Percentiles rank a stretch among this genome's conserved stretches.
These are phyloP conservation scores for Volucella inanis DNA, from an alignment of 2,888 invertebrate genomes.

Conservation along the genomic window DNA sequence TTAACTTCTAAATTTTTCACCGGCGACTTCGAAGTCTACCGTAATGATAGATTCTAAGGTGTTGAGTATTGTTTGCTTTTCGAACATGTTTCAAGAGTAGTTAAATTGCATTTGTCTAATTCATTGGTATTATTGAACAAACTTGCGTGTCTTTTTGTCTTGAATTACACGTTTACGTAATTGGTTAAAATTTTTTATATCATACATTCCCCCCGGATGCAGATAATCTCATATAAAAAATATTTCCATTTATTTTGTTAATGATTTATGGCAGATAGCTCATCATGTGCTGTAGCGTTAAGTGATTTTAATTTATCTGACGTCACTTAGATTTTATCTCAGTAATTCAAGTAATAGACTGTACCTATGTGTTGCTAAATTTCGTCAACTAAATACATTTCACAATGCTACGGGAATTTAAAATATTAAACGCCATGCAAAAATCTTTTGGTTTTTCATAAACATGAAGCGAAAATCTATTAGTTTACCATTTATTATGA, in stretches of 20 bases:
- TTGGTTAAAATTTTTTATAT: neutral
- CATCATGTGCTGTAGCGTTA: no score
- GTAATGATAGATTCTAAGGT: constrained; percentile 2
- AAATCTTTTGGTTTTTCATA: no score
- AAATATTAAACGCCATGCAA: no score
- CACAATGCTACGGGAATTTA: neutral
- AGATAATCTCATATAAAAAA: no score
- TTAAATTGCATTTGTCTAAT: neutral
- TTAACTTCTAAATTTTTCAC: neutral
- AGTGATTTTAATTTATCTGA: no score
- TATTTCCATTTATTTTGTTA: no score
- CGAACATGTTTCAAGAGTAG: no score
- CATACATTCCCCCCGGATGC: neutral
- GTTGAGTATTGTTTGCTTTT: neutral
- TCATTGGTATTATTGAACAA: neutral
- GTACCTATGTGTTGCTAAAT: neutral
- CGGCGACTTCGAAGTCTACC: constrained; percentile 1
- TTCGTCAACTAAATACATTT: neutral
- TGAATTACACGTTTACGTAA: no score
- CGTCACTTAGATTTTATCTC: no score
- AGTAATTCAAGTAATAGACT: neutral
- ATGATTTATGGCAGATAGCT: no score
- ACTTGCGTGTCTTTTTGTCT: neutral
- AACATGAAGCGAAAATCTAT: no score
- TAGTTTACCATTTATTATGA: no score